Base-by-base conservation (phyloP, 2,888 invertebrate species). In the Cantharis flavilabris region DNA sequence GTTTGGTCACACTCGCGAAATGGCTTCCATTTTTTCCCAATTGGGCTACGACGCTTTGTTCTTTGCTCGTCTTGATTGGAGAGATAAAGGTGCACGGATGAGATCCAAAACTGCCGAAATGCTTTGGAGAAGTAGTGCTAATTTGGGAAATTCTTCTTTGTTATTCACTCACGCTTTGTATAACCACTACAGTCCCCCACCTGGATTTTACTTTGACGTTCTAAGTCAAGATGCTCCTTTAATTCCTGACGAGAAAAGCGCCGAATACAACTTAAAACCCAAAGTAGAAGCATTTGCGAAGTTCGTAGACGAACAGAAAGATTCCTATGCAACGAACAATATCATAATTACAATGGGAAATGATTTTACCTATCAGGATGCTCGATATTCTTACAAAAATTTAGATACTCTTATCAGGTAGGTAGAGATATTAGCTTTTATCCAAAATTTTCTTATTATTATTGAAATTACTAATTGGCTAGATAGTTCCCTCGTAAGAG, bases 341-440 rank as follows among this genome's bases (percentile, higher is more conserved):
- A 90, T 97, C 16, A 91, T 97, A 81, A 89, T 97, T 72, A 95
- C 97, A 0, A 97, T 97, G 97, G 98, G 98, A 0, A 94, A 95
- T 81, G 98, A 98, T 88, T 98, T 98, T 86, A 92, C 95, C 83
- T 98, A 96, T 86, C 94, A 95, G 86, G 91, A 92, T 80, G 94
- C 94, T 0, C 88, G 89, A n/a, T 91, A 92, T 88, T 96, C 96
- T 93, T 98, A 91, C 88, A 92, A 90, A 81, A 97, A 97, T 86
- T 89, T 98, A 88, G 98, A 98, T 86, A 96, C 94, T 85, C 89
- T 98, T 11, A 97, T 98, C 81, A 90, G 92, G 93, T 23, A 23
- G 5, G 23, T 23, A 4, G 20, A 20, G 20, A 16, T 16, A 1
- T 16, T 16, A 16, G 16, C 16, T 16, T 16, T 16, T 16, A 16